These are phyloP conservation scores for Paraplagusia blochii DNA, from an alignment of 2,113 vertebrate genomes.

Conservation along the genomic window DNA sequence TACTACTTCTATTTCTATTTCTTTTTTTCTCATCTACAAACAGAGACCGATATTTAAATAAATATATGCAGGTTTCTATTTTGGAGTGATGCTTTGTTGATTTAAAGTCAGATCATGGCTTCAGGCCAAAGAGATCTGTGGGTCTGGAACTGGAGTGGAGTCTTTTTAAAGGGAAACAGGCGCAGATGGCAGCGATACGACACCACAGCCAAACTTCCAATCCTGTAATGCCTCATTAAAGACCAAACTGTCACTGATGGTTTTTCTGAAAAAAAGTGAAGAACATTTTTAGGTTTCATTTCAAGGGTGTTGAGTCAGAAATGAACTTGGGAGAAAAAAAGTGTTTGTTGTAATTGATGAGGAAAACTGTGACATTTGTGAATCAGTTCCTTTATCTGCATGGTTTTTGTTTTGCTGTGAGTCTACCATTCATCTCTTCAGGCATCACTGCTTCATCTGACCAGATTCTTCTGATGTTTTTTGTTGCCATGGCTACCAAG, in stretches of 20 bases:
- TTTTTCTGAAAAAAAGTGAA: constrained; percentile 12
- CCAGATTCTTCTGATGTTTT: constrained; percentile 74
- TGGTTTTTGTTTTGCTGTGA: constrained; percentile 37
- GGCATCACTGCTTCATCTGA: constrained; percentile 68
- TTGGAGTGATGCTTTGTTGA: constrained; percentile 30
- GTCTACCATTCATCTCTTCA: constrained; percentile 58
- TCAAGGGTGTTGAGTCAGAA: constrained; percentile 12
- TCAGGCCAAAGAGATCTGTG: constrained; percentile 32
- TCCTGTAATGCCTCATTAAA: constrained; percentile 38
- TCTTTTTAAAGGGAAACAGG: constrained; percentile 54
- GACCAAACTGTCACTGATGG: constrained; percentile 19
- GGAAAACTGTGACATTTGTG: constrained; percentile 7
- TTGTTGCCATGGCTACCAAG: constrained; percentile 80
- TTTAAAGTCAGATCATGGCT: constrained; percentile 37
- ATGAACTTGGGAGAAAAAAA: background rate
- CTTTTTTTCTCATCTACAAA: too few relatives aligned
- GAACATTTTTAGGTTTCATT: constrained; percentile 22
- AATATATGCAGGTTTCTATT: constrained; percentile 21
- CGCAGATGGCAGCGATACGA: constrained; percentile 59
- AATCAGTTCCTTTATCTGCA: constrained; percentile 31
- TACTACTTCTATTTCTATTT: too few relatives aligned
- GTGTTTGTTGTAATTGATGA: background rate
- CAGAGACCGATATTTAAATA: constrained; percentile 4
- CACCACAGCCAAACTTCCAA: constrained; percentile 51
- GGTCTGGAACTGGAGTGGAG: constrained; percentile 37